Conservation (phyloP, 2,113 vertebrate genomes). For the Rhynchomys soricoides region DNA sequence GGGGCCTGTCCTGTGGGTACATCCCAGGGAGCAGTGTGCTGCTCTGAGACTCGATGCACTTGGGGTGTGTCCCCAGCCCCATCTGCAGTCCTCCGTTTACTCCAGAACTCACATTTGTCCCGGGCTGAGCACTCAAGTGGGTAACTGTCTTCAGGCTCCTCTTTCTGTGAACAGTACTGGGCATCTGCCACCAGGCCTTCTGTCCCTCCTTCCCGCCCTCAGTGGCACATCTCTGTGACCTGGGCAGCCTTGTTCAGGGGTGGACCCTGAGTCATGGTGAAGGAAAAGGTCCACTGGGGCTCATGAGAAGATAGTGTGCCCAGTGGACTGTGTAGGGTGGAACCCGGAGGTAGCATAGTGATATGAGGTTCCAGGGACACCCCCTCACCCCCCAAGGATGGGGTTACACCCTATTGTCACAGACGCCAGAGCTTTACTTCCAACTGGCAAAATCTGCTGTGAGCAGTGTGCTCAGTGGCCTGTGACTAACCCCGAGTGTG, state of each 20-base stretch:
- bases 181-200: neutral
- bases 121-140: neutral
- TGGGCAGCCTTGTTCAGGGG: neutral
- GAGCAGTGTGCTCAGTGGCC: conserved; percentile 9
- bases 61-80: rapidly evolving
- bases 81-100: neutral
- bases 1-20: neutral
- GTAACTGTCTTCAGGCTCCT: rapidly evolving
- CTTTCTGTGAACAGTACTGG: neutral
- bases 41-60: rapidly evolving
- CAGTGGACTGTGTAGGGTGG: neutral
- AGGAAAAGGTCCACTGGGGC: neutral
- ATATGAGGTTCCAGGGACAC: neutral
- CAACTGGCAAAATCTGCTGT: neutral
- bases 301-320: neutral
- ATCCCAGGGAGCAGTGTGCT: rapidly evolving
- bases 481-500: neutral
- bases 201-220: neutral
- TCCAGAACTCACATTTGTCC: neutral
- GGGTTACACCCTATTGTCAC: neutral
- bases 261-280: rapidly evolving
- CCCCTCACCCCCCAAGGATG: neutral
- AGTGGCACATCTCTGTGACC: neutral
- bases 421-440: neutral
- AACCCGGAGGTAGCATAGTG: rapidly evolving